Evolutionary conservation across 2,797 vertebrate species (phyloP).

Genomic region (Agapornis canus): DNA sequence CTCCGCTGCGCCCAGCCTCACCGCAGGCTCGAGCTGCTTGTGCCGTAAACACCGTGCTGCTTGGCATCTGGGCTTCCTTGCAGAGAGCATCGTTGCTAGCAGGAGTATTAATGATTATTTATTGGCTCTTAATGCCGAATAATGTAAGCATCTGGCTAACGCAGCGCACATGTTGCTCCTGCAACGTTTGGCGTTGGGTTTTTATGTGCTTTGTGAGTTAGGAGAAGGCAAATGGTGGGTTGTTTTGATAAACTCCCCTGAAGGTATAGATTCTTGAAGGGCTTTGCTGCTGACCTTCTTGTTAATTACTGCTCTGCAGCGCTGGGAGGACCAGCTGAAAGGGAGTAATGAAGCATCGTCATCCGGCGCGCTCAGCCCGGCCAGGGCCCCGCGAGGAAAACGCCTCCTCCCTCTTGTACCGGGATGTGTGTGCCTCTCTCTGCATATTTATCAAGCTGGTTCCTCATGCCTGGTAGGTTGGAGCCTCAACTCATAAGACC

Average conservation of each 20-base stretch:
- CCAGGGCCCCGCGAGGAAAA: background rate
- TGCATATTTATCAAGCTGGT: background rate
- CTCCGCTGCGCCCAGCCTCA: background rate
- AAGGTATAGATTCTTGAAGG: constrained; percentile 39
- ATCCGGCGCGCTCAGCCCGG: background rate
- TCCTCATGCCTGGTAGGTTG: background rate
- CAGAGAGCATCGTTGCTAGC: background rate
- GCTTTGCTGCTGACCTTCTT: constrained; percentile 11
- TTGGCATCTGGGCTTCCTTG: background rate
- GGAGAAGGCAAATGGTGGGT: background rate
- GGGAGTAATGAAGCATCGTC: constrained; percentile 22
- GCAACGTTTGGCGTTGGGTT: background rate
- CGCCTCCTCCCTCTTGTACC: background rate
- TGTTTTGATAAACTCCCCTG: constrained; percentile 16
- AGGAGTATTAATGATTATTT: background rate
- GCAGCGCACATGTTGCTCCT: background rate
- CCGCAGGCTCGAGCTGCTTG: background rate
- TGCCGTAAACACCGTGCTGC: accelerated
- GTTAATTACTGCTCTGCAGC: constrained; percentile 24
- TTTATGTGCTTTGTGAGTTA: background rate
- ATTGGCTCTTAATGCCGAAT: background rate
- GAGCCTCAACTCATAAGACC: background rate
- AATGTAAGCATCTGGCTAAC: background rate
- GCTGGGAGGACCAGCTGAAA: constrained; percentile 8
- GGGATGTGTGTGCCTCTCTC: background rate